A percentile compares a stretch with the other conserved stretches of the same genome.
Conservation (phyloP, 2,888 invertebrate species). For the Parthenolecanium corni region DNA sequence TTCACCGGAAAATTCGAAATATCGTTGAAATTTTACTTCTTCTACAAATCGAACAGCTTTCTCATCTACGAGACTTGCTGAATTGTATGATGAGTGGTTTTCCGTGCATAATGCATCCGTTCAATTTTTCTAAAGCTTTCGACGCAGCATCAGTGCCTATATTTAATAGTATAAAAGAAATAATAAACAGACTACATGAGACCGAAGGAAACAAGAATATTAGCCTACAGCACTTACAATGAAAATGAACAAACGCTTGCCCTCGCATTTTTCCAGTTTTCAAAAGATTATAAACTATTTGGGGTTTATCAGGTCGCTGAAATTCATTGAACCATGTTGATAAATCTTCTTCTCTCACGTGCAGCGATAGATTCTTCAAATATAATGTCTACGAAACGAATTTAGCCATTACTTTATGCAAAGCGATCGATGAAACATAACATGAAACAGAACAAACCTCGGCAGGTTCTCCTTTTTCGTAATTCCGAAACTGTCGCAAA, state of each 20-base stretch:
- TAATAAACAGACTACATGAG: slow-evolving; percentile 14
- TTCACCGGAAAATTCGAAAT: too few relatives aligned
- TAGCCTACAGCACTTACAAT: slow-evolving; percentile 43
- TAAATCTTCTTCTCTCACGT: slow-evolving; percentile 43
- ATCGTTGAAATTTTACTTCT: too few relatives aligned
- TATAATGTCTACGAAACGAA: slow-evolving; percentile 42
- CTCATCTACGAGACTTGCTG: slow-evolving; percentile 31
- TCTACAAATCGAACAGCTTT: not conserved
- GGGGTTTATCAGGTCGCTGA: slow-evolving; percentile 37
- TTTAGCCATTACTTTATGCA: not conserved
- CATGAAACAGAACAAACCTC: slow-evolving; percentile 29
- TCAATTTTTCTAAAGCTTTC: slow-evolving; percentile 43
- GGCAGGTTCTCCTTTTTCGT: slow-evolving; percentile 32
- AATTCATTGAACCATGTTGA: slow-evolving; percentile 43
- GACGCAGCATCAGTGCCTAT: slow-evolving; percentile 43
- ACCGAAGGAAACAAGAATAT: too few relatives aligned
- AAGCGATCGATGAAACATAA: not conserved
- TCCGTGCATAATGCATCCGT: slow-evolving; percentile 44
- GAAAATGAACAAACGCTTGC: slow-evolving; percentile 48
- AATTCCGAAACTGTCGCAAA: slow-evolving; percentile 33
- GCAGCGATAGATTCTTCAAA: slow-evolving; percentile 46
- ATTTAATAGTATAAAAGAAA: slow-evolving; percentile 32
- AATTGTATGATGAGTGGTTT: slow-evolving; percentile 42
- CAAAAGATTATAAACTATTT: slow-evolving; percentile 41
- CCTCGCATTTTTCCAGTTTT: slow-evolving; percentile 46